Percentiles rank a stretch among this genome's conserved stretches.
phyloP scores from a whole-genome alignment of 2,888 invertebrate genomes.

The Xylota segnis region DNA sequence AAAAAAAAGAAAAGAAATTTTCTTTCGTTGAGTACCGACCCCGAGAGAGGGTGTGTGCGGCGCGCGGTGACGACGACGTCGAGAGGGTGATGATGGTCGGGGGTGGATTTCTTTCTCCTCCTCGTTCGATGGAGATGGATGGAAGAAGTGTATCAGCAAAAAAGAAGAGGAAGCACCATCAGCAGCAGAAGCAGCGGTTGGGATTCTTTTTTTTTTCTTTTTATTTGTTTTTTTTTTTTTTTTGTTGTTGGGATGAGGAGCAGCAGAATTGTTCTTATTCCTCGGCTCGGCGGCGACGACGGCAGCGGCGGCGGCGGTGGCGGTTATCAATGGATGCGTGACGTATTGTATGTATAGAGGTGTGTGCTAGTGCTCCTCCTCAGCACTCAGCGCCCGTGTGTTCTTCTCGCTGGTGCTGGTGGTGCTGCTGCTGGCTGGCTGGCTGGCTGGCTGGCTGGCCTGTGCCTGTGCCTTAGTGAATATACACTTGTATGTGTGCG shows the following conservation, averaged over 20 bases:
- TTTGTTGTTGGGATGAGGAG: slow-evolving; percentile 56
- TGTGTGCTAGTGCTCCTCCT: slow-evolving; percentile 76
- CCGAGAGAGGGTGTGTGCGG: slow-evolving; percentile 66
- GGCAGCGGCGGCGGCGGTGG: slow-evolving; percentile 33
- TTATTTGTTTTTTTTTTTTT: slow-evolving; percentile 40
- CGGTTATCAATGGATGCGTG: slow-evolving; percentile 79
- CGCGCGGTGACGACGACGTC: slow-evolving; percentile 31
- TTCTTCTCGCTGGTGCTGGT: slow-evolving; percentile 16
- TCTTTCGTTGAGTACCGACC: slow-evolving; percentile 72
- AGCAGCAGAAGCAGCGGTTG: slow-evolving; percentile 36
- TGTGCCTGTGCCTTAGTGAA: slow-evolving; percentile 33
- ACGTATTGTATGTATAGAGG: slow-evolving; percentile 77
- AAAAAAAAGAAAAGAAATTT: slow-evolving; percentile 36
- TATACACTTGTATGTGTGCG: slow-evolving; percentile 11
- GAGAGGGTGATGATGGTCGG: slow-evolving; percentile 51
- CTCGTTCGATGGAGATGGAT: slow-evolving; percentile 61
- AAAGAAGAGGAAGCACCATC: slow-evolving; percentile 57
- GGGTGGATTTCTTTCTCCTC: slow-evolving; percentile 67
- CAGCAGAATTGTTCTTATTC: slow-evolving; percentile 45
- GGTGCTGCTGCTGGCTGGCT: slow-evolving; percentile 29
- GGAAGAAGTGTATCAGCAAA: slow-evolving; percentile 59
- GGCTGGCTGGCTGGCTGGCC: too few species aligned
- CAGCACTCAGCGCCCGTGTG: slow-evolving; percentile 72
- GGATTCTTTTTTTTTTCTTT: slow-evolving; percentile 12
- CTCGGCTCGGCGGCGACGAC: slow-evolving; percentile 19